Conservation (phyloP, 2,113 vertebrate genomes). For the Leptodactylus fuscus region DNA sequence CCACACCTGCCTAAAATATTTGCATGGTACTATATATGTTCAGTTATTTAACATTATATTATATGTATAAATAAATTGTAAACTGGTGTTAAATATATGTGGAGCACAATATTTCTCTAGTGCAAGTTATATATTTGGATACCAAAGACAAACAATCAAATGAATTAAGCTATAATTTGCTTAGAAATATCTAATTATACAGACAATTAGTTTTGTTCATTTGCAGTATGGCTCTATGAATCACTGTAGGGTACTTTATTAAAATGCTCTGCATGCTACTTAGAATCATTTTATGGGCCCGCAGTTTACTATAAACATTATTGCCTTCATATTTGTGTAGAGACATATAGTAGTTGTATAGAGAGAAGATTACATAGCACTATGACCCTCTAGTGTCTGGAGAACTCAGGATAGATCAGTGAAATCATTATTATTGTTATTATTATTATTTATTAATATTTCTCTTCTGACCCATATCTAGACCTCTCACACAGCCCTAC, state of each 20-base stretch:
- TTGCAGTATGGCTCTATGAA: background rate
- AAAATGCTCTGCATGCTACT: background rate
- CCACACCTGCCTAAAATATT: too few species aligned
- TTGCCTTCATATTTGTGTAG: background rate
- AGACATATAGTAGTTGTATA: background rate
- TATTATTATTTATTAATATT: too few species aligned
- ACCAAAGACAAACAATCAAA: constrained; percentile 10
- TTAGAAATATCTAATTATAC: constrained; percentile 24
- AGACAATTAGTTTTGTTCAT: constrained; percentile 12
- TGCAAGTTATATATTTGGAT: background rate
- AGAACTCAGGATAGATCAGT: too few species aligned
- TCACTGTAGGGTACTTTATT: constrained; percentile 1
- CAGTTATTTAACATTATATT: too few species aligned
- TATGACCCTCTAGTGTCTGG: too few species aligned
- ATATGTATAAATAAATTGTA: background rate
- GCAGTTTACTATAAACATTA: background rate
- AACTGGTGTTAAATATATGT: background rate
- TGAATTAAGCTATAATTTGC: constrained; percentile 4
- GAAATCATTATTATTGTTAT: too few species aligned
- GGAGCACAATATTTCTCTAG: background rate
- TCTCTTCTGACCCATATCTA: too few species aligned
- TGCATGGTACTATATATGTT: too few species aligned
- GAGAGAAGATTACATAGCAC: background rate
- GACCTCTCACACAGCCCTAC: too few species aligned
- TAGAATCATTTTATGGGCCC: background rate